phyloP scores from a whole-genome alignment of 2,797 vertebrate species.

The Spheniscus humboldti region DNA sequence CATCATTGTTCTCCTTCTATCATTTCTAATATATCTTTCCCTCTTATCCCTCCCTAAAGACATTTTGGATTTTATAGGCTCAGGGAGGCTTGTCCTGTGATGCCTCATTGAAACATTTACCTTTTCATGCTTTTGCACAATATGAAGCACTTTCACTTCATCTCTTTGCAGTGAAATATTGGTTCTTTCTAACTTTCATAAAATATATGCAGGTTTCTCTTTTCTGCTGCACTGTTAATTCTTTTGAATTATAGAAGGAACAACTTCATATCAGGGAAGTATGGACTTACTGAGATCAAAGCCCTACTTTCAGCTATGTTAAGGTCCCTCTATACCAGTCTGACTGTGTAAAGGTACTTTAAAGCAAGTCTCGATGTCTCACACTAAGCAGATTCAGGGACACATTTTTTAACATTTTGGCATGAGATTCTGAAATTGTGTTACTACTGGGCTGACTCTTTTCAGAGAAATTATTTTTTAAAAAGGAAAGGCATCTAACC shows the following conservation, averaged over 20 bases:
- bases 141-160: not conserved
- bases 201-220: not conserved
- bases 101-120: not conserved
- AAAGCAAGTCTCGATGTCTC: not conserved
- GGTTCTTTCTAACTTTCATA: not conserved
- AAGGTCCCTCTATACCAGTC: not conserved
- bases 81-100: not conserved
- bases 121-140: not conserved
- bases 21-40: not conserved
- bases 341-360: not conserved
- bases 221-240: not conserved
- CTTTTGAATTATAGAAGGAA: not conserved
- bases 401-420: not conserved
- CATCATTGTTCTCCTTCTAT: not conserved
- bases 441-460: not conserved
- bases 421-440: not conserved
- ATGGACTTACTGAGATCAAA: conserved; percentile 19
- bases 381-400: not conserved
- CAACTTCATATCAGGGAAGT: not conserved
- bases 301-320: not conserved
- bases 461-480: not conserved
- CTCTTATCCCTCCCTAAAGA: not conserved
- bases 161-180: not conserved
- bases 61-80: not conserved
- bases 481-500: not conserved